These are phyloP conservation scores for Sus cebifrons DNA, from an alignment of 2,797 vertebrate genomes.

Conservation along the genomic window DNA sequence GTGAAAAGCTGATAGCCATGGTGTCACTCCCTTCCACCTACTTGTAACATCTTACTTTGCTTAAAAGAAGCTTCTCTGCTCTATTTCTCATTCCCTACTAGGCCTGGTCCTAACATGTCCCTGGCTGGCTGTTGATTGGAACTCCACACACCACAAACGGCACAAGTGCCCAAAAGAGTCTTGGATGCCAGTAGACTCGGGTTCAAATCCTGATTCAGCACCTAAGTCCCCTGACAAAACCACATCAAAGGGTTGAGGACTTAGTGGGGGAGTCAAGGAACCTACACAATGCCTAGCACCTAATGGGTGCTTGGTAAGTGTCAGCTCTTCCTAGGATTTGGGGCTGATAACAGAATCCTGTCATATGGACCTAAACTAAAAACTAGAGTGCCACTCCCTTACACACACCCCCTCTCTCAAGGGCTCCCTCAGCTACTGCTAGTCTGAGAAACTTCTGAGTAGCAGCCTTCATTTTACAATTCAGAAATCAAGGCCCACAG, in stretches of 20 bases:
- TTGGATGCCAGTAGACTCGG: not conserved
- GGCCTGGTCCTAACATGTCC: not conserved
- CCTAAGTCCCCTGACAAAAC: not conserved
- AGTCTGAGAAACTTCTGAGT: slow-evolving; percentile 15
- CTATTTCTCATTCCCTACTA: not conserved
- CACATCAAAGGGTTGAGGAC: not conserved
- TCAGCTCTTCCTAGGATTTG: not conserved
- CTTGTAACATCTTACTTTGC: not conserved
- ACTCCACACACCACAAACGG: not conserved
- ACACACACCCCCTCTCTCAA: not conserved
- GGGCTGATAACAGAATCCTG: not conserved
- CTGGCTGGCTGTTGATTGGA: not conserved
- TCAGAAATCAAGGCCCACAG: slow-evolving; percentile 24
- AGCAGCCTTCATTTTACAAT: slow-evolving; percentile 1
- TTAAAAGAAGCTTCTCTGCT: slow-evolving; percentile 48
- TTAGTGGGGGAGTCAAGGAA: not conserved
- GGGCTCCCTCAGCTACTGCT: slow-evolving; percentile 22
- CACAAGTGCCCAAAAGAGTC: not conserved
- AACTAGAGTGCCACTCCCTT: not conserved
- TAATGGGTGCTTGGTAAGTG: not conserved
- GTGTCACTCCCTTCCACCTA: not conserved
- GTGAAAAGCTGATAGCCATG: not conserved
- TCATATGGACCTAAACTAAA: not conserved
- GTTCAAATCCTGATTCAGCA: not conserved
- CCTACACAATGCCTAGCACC: not conserved